These are phyloP conservation scores for Nibea albiflora DNA, from an alignment of 2,113 vertebrate genomes.

Conservation along the genomic window DNA sequence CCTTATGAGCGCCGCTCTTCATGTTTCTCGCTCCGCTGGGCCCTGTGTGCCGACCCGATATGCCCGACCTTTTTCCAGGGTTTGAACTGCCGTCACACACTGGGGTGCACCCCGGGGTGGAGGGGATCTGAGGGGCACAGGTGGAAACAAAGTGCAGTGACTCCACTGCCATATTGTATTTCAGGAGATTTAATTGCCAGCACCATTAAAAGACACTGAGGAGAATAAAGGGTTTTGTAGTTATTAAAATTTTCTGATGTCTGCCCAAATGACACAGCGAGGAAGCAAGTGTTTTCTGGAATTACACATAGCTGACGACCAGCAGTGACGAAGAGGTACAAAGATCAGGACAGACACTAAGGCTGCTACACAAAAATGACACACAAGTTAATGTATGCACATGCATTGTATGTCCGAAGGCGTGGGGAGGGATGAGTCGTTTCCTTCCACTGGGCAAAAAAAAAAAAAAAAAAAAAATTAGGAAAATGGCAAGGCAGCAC, in stretches of 20 bases:
- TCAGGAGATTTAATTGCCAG: constrained; percentile 20
- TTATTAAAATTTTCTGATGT: not conserved
- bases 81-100: constrained; percentile 46
- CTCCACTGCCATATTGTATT: constrained; percentile 36
- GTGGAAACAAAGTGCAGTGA: constrained; percentile 30
- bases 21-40: constrained; percentile 55
- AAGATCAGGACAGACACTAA: not conserved
- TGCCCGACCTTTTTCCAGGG: constrained; percentile 71
- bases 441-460: constrained; percentile 13
- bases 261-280: not conserved
- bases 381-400: not conserved
- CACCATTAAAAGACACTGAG: not conserved
- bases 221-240: not conserved
- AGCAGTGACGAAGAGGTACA: not conserved
- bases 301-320: not conserved
- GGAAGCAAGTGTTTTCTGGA: constrained; percentile 7
- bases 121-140: constrained; percentile 7
- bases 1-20: constrained; percentile 43
- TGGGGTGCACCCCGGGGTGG: constrained; percentile 39
- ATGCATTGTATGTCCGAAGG: constrained; percentile 38
- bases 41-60: constrained; percentile 40
- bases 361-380: not conserved
- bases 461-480: constrained; percentile 5
- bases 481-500: constrained; percentile 50
- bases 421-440: constrained; percentile 27